Evolutionary conservation across 2,888 invertebrate species (phyloP).

Genomic region (Eupithecia subfuscata): DNA sequence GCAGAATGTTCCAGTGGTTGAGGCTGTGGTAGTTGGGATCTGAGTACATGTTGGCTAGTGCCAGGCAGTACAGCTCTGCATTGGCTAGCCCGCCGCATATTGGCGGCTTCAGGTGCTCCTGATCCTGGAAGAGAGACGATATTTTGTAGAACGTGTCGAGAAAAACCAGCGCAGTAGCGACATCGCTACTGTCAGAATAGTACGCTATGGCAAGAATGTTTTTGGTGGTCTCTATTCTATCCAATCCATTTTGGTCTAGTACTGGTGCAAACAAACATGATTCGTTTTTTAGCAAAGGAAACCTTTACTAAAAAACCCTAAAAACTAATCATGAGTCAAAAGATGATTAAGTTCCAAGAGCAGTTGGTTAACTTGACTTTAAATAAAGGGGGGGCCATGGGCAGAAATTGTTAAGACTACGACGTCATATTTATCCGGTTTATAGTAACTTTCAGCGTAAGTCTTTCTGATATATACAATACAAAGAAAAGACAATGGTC

Average conservation of each 20-base stretch:
- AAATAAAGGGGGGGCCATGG: not conserved
- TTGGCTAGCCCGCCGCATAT: slow-evolving; percentile 95
- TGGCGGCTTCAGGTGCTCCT: slow-evolving; percentile 96
- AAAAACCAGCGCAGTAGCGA: not conserved
- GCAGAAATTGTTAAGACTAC: not conserved
- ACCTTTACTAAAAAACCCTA: too few relatives aligned
- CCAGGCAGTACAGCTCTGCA: slow-evolving; percentile 97
- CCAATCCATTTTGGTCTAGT: not conserved
- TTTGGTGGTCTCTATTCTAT: not conserved
- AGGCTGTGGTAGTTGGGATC: slow-evolving; percentile 98
- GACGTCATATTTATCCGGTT: not conserved
- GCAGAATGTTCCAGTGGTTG: slow-evolving; percentile 97
- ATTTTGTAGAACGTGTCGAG: not conserved
- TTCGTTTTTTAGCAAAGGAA: too few relatives aligned
- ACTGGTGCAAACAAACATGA: too few relatives aligned
- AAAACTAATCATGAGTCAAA: too few relatives aligned
- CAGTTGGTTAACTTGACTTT: not conserved
- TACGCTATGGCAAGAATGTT: not conserved
- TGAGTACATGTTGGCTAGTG: slow-evolving; percentile 97
- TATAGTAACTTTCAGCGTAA: not conserved
- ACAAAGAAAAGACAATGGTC: slow-evolving; percentile 16
- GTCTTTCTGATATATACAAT: not conserved
- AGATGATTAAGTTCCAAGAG: not conserved
- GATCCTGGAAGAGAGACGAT: slow-evolving; percentile 85
- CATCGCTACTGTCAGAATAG: not conserved